These are phyloP conservation scores for Genyomyrus donnyi DNA, from an alignment of 2,113 vertebrate species.

Conservation along the genomic window DNA sequence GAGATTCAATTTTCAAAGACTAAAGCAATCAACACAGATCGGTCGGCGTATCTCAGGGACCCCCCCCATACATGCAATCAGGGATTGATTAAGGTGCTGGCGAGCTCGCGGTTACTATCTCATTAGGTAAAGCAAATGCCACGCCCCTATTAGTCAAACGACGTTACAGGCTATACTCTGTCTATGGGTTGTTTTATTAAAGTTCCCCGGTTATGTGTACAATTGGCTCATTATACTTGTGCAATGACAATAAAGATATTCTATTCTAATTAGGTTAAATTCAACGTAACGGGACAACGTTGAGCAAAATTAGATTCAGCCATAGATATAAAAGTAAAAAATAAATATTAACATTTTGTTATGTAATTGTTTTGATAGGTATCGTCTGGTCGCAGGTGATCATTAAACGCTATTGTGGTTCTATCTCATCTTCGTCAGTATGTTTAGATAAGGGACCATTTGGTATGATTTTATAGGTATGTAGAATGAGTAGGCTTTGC, in stretches of 20 bases:
- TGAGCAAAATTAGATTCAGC: not conserved
- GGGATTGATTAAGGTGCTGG: constrained; percentile 33
- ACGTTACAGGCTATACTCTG: not conserved
- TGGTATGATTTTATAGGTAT: not conserved
- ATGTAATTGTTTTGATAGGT: not conserved
- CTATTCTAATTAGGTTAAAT: not conserved
- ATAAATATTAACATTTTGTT: not conserved
- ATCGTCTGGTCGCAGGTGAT: not conserved
- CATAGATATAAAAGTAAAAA: not conserved
- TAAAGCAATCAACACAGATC: constrained; percentile 30
- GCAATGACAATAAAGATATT: not conserved
- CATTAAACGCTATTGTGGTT: not conserved
- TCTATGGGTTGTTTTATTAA: not conserved
- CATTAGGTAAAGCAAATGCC: constrained; percentile 13
- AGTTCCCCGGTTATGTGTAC: not conserved
- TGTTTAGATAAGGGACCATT: not conserved
- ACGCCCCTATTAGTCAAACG: constrained; percentile 6
- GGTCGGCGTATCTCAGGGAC: not conserved
- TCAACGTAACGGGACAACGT: not conserved
- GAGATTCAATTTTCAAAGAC: constrained; percentile 21
- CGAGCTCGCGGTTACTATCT: constrained; percentile 16
- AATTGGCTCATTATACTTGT: not conserved
- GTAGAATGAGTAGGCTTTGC: not conserved
- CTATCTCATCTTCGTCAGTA: not conserved
- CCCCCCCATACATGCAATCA: constrained; percentile 18